Base-by-base conservation (phyloP, 2,797 vertebrate genomes). In the Geotrypetes seraphini region DNA sequence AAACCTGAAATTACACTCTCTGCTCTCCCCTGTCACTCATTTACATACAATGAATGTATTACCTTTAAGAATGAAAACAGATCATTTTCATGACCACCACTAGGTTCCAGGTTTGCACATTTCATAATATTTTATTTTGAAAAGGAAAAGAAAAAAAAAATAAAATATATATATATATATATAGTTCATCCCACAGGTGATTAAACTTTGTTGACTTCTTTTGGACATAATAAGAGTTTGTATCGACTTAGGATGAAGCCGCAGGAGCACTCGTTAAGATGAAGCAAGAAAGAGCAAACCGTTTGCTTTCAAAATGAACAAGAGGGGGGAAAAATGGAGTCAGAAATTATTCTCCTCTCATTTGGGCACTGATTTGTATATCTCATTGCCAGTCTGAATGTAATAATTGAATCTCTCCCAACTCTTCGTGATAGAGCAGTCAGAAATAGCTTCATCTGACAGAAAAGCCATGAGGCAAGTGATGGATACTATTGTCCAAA, bases 401-500 rank as follows among this genome's bases (percentile, higher is more conserved):
- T 70, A 78, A 76, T 88, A 78, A 89, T 87, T 83, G 85, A 88
- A 83, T 81, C 72, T 78, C 73, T 76, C 81, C 75, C 73, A 83
- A 83, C 86, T 84, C 78, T 71, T 75, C 64, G 75, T 71, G 78
- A 85, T 75, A 77, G 73, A 73, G 69, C 66, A 63, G 69, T 80
- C 81, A 84, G 67, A 76, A 86, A 79, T 74, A 65, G 82, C 78
- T 80, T 56, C 55, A 55, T 71, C 64, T 85, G 85, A 90, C 80
- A 80, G 84, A 63, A 63, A 70, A 84, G 82, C 81, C 78, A 76
- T 84, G 84, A 89, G 83, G 83, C 82, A 74, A 86, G 79, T 80
- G 86, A 90, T 82, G 77, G 87, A 86, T 79, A 85, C 85, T 79
- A 89, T 93, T 92, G 90, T 92, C 83, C 83, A 67, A 73, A 76